These are phyloP conservation scores for Chalcis sispes DNA, from an alignment of 2,888 invertebrate genomes.

Conservation along the genomic window DNA sequence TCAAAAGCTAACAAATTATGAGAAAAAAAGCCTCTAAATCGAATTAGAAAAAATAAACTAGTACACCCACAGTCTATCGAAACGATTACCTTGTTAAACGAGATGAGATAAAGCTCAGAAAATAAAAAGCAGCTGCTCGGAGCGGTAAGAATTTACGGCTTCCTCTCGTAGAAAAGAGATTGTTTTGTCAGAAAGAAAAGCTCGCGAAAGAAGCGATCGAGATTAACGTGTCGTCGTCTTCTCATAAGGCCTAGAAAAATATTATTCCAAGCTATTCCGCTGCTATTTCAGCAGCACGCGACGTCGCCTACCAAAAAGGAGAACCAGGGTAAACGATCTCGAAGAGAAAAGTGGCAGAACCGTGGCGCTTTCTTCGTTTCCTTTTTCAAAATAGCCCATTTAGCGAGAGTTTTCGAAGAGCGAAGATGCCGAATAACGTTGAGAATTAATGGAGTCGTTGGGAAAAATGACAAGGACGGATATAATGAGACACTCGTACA, in stretches of 20 bases:
- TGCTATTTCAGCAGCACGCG: constrained; percentile 54
- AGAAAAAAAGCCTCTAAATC: no score
- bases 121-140: no score
- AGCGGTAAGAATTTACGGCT: constrained; percentile 17
- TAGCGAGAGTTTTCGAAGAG: constrained; percentile 2
- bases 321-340: not conserved
- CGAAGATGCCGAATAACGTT: not conserved
- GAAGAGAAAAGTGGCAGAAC: not conserved
- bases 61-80: no score
- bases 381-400: no score
- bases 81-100: no score
- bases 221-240: constrained; percentile 29
- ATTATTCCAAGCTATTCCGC: constrained; percentile 58
- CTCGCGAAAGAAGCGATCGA: constrained; percentile 3
- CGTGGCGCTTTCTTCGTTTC: no score
- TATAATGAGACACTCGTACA: constrained; percentile 32
- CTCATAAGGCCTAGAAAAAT: constrained; percentile 60
- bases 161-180: constrained; percentile 30
- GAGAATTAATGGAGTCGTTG: constrained; percentile 17
- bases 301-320: not conserved
- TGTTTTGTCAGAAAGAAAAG: constrained; percentile 18
- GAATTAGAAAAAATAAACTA: no score
- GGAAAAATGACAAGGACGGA: constrained; percentile 28
- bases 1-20: no score
- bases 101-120: not conserved